phyloP scores from a whole-genome alignment of 1,140 invertebrate genomes.

The Drosophila serrata region DNA sequence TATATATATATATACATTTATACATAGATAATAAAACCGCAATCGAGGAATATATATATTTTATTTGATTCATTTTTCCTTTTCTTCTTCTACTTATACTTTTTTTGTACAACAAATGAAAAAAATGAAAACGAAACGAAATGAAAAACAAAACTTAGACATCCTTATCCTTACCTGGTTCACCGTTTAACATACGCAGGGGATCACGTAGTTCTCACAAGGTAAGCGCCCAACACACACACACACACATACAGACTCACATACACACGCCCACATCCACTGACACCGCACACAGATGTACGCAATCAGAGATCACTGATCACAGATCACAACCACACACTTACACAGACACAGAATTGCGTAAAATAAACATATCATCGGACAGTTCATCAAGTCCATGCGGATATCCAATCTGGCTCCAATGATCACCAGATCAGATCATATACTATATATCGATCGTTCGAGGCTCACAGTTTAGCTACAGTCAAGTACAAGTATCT shows the following conservation, averaged over 20 bases:
- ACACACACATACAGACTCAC: slow-evolving; percentile 44
- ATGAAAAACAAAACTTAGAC: slow-evolving; percentile 88
- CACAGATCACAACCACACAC: slow-evolving; percentile 20
- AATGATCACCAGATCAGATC: slow-evolving; percentile 10
- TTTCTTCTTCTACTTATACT: slow-evolving; percentile 83
- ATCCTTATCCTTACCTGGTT: slow-evolving; percentile 97
- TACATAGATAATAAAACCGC: slow-evolving; percentile 52
- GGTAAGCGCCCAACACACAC: slow-evolving; percentile 87
- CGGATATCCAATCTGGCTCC: neutral
- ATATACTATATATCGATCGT: slow-evolving; percentile 5
- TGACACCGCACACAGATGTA: slow-evolving; percentile 29
- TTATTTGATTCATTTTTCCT: slow-evolving; percentile 82
- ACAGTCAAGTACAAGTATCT: slow-evolving; percentile 9
- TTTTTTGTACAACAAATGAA: slow-evolving; percentile 75
- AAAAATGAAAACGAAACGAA: slow-evolving; percentile 61
- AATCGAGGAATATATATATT: slow-evolving; percentile 70
- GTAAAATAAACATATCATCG: slow-evolving; percentile 14
- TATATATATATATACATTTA: slow-evolving; percentile 49
- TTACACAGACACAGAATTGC: slow-evolving; percentile 20
- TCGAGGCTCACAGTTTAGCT: slow-evolving; percentile 28
- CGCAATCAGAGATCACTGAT: slow-evolving; percentile 8
- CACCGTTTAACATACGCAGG: slow-evolving; percentile 96
- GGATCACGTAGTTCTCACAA: slow-evolving; percentile 96
- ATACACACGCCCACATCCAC: slow-evolving; percentile 23
- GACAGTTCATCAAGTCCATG: slow-evolving; percentile 17